These are phyloP conservation scores for Calypte anna DNA, from an alignment of 2,113 vertebrate species.

Conservation along the genomic window DNA sequence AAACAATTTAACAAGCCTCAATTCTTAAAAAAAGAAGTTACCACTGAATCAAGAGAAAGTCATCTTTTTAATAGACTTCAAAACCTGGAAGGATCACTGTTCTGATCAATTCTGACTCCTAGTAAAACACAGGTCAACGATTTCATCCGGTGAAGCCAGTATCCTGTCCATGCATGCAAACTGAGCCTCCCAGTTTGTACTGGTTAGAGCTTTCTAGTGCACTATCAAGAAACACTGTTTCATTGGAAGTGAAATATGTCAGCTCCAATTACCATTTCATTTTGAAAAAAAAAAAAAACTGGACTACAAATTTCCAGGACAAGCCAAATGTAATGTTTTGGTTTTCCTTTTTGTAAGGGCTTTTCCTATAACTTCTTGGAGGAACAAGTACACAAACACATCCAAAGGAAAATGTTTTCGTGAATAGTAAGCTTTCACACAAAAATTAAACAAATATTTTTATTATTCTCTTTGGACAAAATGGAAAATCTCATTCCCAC, in stretches of 20 bases:
- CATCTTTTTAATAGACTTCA: background rate
- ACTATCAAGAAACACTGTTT: conserved; percentile 13
- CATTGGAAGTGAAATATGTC: conserved; percentile 63
- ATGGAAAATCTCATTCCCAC: background rate
- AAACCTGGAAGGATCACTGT: background rate
- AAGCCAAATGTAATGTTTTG: background rate
- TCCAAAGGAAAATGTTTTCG: background rate
- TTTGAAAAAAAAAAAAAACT: background rate
- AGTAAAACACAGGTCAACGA: conserved; percentile 3
- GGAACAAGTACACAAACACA: background rate
- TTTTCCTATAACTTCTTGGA: background rate
- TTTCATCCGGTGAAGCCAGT: background rate
- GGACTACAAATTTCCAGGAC: background rate
- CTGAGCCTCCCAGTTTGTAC: conserved; percentile 8
- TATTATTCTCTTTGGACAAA: background rate
- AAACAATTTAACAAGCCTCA: background rate
- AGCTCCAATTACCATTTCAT: conserved; percentile 8
- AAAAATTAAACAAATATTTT: background rate
- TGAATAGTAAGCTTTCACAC: background rate
- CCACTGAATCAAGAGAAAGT: background rate
- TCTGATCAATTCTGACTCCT: background rate
- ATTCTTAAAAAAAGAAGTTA: background rate
- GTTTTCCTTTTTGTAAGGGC: background rate
- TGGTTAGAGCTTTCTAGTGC: conserved; percentile 7
- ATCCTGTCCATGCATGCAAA: background rate